Evolutionary conservation across 64 coral and sea anemone genomes (phyloP).

Genomic region (Pocillopora damicornis): DNA sequence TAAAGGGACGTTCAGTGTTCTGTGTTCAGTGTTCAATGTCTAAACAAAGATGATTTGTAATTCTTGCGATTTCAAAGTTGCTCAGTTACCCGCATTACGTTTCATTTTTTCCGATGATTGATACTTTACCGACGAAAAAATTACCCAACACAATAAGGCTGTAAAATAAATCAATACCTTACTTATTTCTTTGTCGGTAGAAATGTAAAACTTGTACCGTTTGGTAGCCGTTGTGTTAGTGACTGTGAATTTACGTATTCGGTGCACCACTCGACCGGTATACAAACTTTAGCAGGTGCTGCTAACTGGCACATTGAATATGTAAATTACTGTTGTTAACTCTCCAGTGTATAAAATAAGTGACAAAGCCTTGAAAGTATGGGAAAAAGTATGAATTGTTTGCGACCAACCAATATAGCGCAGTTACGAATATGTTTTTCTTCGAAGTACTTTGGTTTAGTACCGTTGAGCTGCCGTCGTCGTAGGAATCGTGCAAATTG

Average conservation of each 20-base stretch:
- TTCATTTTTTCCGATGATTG: background rate
- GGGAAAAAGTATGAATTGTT: background rate
- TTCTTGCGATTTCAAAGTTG: background rate
- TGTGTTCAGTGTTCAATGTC: too few relatives aligned
- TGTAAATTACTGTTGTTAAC: conserved; percentile 2
- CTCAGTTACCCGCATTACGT: background rate
- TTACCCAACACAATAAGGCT: background rate
- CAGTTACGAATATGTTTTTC: background rate
- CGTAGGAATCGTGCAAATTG: too few relatives aligned
- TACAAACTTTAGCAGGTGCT: conserved; percentile 36
- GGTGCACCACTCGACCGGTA: background rate
- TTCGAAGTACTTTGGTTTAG: background rate
- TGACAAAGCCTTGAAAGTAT: background rate
- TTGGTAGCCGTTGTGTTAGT: background rate
- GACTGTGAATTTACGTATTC: conserved; percentile 19
- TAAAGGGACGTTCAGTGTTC: too few relatives aligned
- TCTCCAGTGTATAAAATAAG: background rate
- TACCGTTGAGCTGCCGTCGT: too few relatives aligned
- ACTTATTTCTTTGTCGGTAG: background rate
- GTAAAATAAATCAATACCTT: background rate
- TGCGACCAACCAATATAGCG: background rate
- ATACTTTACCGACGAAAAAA: background rate
- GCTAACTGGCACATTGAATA: background rate
- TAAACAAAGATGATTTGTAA: background rate
- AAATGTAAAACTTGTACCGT: background rate